Evolutionary conservation across 2,888 invertebrate genomes (phyloP), one percentile per base, ranked within the genome.

Genomic region (Resseliella maxima): DNA sequence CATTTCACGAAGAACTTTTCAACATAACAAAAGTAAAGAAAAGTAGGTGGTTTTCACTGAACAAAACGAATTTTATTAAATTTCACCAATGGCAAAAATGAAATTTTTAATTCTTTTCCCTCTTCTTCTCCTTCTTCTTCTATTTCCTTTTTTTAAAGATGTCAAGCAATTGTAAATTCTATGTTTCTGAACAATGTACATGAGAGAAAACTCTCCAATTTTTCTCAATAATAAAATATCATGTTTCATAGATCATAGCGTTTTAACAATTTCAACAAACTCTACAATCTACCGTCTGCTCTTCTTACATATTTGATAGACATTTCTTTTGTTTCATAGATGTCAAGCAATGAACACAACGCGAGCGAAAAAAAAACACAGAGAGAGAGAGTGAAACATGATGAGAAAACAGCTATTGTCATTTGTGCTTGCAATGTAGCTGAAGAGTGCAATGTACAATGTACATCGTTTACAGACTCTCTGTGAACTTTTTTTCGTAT

Each of bases 201-300:
- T 6, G 18, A 83, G 38, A 0, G 31, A 27, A 83, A 83, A n/a
- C 21, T 38, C 38, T 83, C n/a, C n/a, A n/a, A n/a, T n/a, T n/a
- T 18, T 81, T 36, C n/a, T 83, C 38, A 38, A 38, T n/a, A 38
- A 83, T 8, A 83, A 83, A 83, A 83, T 83, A 83, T 83, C 83
- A 83, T 38, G 83, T 83, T 83, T 83, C 83, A 83, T 83, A 83
- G 83, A 72, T 72, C 72, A 72, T 72, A 2, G n/a, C 31, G 31
- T 72, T 83, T n/a, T n/a, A 38, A n/a, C 38, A 38, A 0, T n/a
- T n/a, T 83, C n/a, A n/a, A 36, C 38, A 38, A 38, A 12, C 24
- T 83, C 21, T 83, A 38, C 83, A 83, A n/a, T 38, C n/a, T 83
- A 38, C 83, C n/a, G n/a, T n/a, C n/a, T n/a, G n/a, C n/a, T n/a